Percentiles rank a stretch among this genome's conserved stretches.
Conservation (phyloP, 2,113 vertebrate species). For the Semnornis frantzii region DNA sequence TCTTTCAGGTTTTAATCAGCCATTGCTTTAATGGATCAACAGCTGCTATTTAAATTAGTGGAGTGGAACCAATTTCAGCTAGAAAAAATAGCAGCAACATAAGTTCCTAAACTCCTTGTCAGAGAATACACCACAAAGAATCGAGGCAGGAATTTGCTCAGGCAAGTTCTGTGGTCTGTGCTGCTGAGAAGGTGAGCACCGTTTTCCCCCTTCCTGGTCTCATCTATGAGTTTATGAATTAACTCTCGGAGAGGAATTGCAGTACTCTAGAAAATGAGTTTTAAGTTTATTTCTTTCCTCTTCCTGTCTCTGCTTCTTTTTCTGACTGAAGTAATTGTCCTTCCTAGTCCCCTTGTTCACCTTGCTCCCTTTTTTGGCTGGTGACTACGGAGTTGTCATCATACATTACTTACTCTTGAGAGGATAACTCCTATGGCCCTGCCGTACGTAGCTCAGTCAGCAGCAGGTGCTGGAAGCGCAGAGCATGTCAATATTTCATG, state of each 20-base stretch:
- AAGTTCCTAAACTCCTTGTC: background rate
- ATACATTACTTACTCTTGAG: conserved; percentile 54
- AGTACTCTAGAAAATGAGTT: fast-evolving
- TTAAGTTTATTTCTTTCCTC: background rate
- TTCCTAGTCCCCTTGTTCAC: conserved; percentile 1
- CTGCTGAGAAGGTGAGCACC: background rate
- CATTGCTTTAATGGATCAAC: background rate
- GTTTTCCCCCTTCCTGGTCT: background rate
- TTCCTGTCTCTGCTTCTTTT: background rate
- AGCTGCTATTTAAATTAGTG: background rate
- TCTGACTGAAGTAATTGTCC: background rate
- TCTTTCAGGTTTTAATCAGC: background rate
- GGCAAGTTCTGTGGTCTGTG: background rate
- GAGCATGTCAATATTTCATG: conserved; percentile 49
- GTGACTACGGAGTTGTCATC: conserved; percentile 33
- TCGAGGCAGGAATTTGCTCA: background rate
- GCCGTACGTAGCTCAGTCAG: background rate
- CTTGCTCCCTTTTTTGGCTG: background rate
- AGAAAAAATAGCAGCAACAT: background rate
- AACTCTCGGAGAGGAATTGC: background rate
- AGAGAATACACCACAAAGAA: background rate
- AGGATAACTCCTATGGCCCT: conserved; percentile 7
- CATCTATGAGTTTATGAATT: background rate
- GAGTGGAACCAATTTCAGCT: background rate
- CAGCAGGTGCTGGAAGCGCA: conserved; percentile 50